These are phyloP conservation scores for Cerastis rubricosa DNA, from an alignment of 2,888 invertebrate genomes.

Conservation along the genomic window DNA sequence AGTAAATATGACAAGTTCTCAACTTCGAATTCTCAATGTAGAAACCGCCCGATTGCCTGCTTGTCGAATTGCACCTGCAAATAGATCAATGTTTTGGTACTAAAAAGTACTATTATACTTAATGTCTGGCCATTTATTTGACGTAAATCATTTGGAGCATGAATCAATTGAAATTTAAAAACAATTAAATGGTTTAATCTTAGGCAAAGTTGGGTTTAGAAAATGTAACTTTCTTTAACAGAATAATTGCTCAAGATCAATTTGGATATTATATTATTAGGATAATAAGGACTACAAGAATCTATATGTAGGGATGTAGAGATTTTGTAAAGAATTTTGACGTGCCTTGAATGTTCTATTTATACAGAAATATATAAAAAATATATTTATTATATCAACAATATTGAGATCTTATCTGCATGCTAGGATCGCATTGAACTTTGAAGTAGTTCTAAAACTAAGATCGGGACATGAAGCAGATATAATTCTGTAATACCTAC, in stretches of 20 bases:
- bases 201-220: neutral
- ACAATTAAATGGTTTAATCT: slow-evolving; percentile 8
- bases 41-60: neutral
- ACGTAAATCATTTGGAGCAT: neutral
- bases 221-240: neutral
- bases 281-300: slow-evolving; percentile 30
- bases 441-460: slow-evolving; percentile 12
- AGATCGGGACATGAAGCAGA: too few relatives aligned
- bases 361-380: slow-evolving; percentile 38
- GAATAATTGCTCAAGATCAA: too few relatives aligned
- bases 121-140: neutral
- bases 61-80: slow-evolving; percentile 13
- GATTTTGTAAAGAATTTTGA: slow-evolving; percentile 12
- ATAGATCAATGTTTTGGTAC: neutral
- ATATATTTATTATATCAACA: neutral
- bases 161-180: slow-evolving; percentile 8
- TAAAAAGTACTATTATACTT: neutral
- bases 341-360: slow-evolving; percentile 61
- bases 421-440: slow-evolving; percentile 5
- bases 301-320: too few relatives aligned
- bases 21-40: neutral
- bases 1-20: neutral
- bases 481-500: too few relatives aligned
- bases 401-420: too few relatives aligned
- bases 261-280: neutral